Evolutionary conservation across 2,797 vertebrate species (phyloP).

Genomic region (Bovichtus diacanthus): DNA sequence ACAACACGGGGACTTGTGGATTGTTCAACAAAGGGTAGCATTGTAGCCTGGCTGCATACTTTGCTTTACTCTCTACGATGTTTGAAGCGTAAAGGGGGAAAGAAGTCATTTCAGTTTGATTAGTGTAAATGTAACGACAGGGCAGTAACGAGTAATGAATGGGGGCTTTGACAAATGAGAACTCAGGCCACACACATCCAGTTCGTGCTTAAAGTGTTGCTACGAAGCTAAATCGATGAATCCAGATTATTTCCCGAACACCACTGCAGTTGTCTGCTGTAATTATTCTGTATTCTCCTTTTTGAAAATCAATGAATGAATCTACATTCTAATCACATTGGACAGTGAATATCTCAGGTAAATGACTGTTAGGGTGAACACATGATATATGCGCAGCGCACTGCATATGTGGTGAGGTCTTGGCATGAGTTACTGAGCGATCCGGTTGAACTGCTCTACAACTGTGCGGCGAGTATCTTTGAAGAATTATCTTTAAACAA

Average conservation of each 20-base stretch:
- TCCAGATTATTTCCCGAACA: neutral
- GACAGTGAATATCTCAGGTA: neutral
- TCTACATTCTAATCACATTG: neutral
- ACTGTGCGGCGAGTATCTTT: neutral
- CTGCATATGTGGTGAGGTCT: neutral
- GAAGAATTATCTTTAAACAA: conserved; percentile 7
- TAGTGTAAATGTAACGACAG: no score
- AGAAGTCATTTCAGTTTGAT: no score
- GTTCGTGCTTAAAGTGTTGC: neutral
- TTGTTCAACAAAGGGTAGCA: no score
- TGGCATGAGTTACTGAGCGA: neutral
- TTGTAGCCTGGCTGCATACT: no score
- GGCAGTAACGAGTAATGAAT: no score
- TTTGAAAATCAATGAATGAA: neutral
- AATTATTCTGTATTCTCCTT: neutral
- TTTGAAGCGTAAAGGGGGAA: no score
- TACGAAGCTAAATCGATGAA: neutral
- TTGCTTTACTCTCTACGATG: no score
- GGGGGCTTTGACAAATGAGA: no score
- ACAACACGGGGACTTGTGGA: no score
- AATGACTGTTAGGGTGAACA: neutral
- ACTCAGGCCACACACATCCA: no score
- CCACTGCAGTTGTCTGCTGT: neutral
- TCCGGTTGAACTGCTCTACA: neutral
- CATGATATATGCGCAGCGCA: neutral